Evolutionary conservation across 2,113 vertebrate species (phyloP), one percentile per base, ranked within the genome.

Genomic region (Oncorhynchus nerka): DNA sequence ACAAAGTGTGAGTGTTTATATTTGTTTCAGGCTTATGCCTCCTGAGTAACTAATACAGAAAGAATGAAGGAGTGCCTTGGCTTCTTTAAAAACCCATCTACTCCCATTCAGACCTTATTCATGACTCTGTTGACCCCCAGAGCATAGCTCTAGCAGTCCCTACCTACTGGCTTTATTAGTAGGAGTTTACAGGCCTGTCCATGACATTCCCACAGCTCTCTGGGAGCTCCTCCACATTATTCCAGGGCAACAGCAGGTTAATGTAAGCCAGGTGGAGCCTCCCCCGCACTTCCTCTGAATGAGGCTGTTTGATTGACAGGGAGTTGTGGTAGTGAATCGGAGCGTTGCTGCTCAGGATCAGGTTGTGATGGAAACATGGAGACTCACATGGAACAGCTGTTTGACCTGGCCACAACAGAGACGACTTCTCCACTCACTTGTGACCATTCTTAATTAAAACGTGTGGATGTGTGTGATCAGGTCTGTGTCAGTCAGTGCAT

Each of bases 201-300:
- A 9, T 85, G 81, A 77, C 83, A 49, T 78, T 88, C 64, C 68
- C 75, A 78, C 65, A 75, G 65, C 79, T 76, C 82, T 75, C 64
- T 81, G 81, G 80, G 82, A 86, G 79, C 75, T 85, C 39, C 39
- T 45, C 83, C 83, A 66, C 82, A 82, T 87, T 87, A 85, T 86
- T 86, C 22, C 72, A 81, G 86, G 82, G 79, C 79, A 89, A 79
- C 73, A 22, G 82, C 86, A 85, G 89, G 88, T 83, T 93, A 92
- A 92, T 84, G 77, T 74, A 78, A 87, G 71, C 87, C 91, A 93
- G 89, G 81, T 86, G 88, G 80, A 71, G 71, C 77, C 49, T 45
- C 71, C 39, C 20, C 72, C 85, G 57, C 73, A 39, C 83, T 88
- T 79, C 79, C 77, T 80, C 71, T n/a, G 72, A 73, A 76, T 79